Evolutionary conservation across 2,888 invertebrate species (phyloP).

Genomic region (Tigriopus californicus): DNA sequence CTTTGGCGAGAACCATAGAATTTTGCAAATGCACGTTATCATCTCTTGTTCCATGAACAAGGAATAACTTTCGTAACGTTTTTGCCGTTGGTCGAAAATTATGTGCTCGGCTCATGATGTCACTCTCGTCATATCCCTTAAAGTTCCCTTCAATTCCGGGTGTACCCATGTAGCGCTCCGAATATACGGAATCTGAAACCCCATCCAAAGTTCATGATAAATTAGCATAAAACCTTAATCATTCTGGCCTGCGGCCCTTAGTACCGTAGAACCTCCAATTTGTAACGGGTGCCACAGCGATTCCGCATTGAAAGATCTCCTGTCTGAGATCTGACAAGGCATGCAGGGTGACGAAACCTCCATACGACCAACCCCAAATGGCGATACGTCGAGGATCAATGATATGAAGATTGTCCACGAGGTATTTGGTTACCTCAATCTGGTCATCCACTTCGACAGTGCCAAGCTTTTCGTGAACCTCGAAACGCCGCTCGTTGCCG

Average conservation of each 20-base stretch:
- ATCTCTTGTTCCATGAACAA: constrained; percentile 84
- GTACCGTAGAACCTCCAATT: constrained; percentile 75
- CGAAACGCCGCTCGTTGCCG: constrained; percentile 61
- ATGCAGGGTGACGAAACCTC: constrained; percentile 59
- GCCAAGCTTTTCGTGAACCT: constrained; percentile 63
- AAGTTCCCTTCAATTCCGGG: constrained; percentile 49
- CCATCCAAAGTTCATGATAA: no score
- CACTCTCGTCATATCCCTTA: constrained; percentile 50
- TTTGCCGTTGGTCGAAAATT: constrained; percentile 34
- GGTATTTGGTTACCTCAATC: constrained; percentile 51
- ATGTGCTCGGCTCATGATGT: constrained; percentile 47
- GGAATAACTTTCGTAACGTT: constrained; percentile 45
- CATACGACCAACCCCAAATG: constrained; percentile 98
- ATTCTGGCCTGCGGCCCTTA: no score
- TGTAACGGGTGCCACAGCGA: constrained; percentile 87
- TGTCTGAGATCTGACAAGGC: constrained; percentile 53
- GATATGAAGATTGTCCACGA: constrained; percentile 29
- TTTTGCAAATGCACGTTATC: constrained; percentile 97
- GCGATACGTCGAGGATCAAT: constrained; percentile 62
- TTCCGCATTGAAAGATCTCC: constrained; percentile 70
- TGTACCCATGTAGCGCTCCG: constrained; percentile 86
- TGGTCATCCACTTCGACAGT: constrained; percentile 81
- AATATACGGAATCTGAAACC: constrained; percentile 66
- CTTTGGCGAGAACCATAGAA: constrained; percentile 63
- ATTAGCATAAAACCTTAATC: no score